Percentiles rank a stretch among this genome's conserved stretches.
Evolutionary conservation across 2,797 vertebrate species (phyloP).

Genomic region (Brotula barbata): DNA sequence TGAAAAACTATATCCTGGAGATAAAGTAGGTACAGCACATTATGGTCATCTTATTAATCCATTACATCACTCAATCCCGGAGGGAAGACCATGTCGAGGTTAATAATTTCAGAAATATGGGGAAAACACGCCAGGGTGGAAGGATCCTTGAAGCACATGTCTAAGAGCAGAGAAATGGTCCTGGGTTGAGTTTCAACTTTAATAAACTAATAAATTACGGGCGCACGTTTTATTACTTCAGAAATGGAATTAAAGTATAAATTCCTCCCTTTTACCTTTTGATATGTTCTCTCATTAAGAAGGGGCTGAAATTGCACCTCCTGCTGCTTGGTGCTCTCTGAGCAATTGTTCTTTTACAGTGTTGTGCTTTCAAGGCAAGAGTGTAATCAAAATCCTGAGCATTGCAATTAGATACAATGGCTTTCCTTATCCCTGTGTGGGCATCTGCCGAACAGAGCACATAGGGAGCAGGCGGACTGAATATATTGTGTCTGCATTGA

Average conservation of each 20-base stretch:
- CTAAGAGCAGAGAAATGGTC: slow-evolving; percentile 51
- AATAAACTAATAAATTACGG: slow-evolving; percentile 76
- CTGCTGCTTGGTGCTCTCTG: slow-evolving; percentile 77
- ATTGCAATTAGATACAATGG: slow-evolving; percentile 81
- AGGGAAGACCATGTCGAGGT: slow-evolving; percentile 65
- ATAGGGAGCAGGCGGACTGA: slow-evolving; percentile 63
- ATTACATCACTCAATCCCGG: slow-evolving; percentile 76
- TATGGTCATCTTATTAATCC: slow-evolving; percentile 79
- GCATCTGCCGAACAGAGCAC: slow-evolving; percentile 69
- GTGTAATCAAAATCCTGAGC: slow-evolving; percentile 79
- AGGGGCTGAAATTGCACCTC: slow-evolving; percentile 75
- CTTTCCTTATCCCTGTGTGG: slow-evolving; percentile 76
- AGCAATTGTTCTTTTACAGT: slow-evolving; percentile 82
- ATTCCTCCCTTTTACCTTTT: slow-evolving; percentile 79
- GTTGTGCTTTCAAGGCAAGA: slow-evolving; percentile 79
- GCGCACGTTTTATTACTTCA: slow-evolving; percentile 69
- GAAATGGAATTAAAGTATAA: slow-evolving; percentile 81
- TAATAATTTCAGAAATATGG: slow-evolving; percentile 75
- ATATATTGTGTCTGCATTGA: slow-evolving; percentile 71
- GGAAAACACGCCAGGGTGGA: slow-evolving; percentile 56
- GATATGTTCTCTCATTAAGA: slow-evolving; percentile 79
- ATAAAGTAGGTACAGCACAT: slow-evolving; percentile 65
- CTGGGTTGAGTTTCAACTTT: slow-evolving; percentile 65
- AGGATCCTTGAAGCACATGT: slow-evolving; percentile 56
- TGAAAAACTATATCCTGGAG: slow-evolving; percentile 65